A percentile compares a stretch with the other conserved stretches of the same genome.
Evolutionary conservation across 2,797 vertebrate species (phyloP).

Genomic region (Smutsia gigantea): DNA sequence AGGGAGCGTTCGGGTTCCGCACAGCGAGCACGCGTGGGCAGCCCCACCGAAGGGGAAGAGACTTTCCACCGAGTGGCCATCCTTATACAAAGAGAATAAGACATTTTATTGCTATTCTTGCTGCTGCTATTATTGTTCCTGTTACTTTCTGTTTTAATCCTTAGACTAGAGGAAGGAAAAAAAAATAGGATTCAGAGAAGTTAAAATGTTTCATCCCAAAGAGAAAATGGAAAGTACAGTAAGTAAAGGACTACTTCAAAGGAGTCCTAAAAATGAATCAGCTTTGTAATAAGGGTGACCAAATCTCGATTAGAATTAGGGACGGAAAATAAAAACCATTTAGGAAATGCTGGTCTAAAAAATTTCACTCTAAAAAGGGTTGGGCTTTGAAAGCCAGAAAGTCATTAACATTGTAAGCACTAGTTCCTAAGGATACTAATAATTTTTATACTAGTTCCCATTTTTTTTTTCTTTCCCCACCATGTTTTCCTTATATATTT

Average conservation of each 20-base stretch:
- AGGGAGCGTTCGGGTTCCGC: accelerated
- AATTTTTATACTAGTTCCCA: neutral
- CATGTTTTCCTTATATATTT: neutral
- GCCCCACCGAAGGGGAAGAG: neutral
- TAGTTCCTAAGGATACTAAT: neutral
- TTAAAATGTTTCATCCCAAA: neutral
- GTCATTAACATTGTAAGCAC: neutral
- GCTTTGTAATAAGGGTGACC: neutral
- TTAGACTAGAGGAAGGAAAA: neutral
- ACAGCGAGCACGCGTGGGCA: neutral
- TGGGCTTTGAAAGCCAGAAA: neutral
- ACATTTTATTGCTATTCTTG: neutral
- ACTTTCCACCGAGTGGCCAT: neutral
- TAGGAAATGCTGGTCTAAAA: slow-evolving; percentile 13
- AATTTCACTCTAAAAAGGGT: neutral
- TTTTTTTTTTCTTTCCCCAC: neutral
- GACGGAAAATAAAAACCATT: neutral
- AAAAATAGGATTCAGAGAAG: neutral
- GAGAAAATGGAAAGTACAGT: neutral
- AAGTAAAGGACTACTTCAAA: neutral
- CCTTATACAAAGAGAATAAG: neutral
- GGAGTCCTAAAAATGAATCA: neutral
- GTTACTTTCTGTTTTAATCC: slow-evolving; percentile 6
- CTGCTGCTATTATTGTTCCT: neutral
- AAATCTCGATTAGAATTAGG: neutral